Evolutionary conservation across 2,113 vertebrate species (phyloP), one percentile per base, ranked within the genome.

Genomic region (Percina caprodes): DNA sequence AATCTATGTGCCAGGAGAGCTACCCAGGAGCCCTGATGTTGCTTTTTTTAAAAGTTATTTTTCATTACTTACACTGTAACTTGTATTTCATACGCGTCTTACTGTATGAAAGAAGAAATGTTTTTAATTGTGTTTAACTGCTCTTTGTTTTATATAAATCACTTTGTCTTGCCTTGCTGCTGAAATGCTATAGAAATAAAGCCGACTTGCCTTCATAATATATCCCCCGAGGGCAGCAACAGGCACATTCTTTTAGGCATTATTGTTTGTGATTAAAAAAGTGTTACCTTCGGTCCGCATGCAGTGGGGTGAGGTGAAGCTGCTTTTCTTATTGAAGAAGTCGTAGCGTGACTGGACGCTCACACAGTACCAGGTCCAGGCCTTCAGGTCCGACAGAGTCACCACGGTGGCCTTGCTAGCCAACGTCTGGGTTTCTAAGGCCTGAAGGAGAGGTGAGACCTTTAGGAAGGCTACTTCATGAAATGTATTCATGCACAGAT

Each of bases 321-420:
- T 39, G 63, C 93, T 94, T 48, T 0, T 70, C 81, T 93, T 93
- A 13, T 63, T 72, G 86, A 92, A 89, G 81, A 19, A 92, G 60
- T 89, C 65, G 0, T 19, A 30, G 1, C 55, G 18, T 1, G 91
- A 77, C 80, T 91, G 89, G 51, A 94, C 67, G 0, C 42, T 88
- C 46, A 95, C 78, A 13, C 94, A 95, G 83, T 95, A 95, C 82
- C 45, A 65, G 0, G 93, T 93, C 92, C 88, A 85, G 51, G 76
- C 24, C 33, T 83, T 76, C 80, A 95, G 82, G 6, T 61, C 1
- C 0, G 91, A n/a, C 63, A 94, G 39, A 2, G 76, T 91, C 81
- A 93, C 86, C 55, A 92, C 0, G 42, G 78, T 92, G 54, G 4
- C 33, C 0, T 0, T 2, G 8, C 49, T 87, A 6, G 0, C 23